Evolutionary conservation across 2,113 vertebrate genomes (phyloP), one percentile per base, ranked within the genome.

Genomic region (Eurypyga helias): DNA sequence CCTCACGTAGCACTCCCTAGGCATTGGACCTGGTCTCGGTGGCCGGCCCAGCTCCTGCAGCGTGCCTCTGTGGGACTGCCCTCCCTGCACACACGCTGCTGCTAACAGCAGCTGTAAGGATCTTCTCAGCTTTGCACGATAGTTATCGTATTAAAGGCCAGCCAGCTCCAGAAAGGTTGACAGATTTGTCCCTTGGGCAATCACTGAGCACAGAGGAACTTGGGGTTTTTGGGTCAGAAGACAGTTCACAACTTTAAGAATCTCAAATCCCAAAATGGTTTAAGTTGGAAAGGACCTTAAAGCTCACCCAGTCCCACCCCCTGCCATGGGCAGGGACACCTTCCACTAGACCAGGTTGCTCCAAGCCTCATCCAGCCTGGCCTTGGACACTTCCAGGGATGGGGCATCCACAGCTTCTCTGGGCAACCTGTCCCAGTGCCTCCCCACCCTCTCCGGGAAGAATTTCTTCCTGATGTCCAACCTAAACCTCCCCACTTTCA

Each of bases 1-100:
- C 26, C 75, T 19, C 43, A 55, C 5, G 0, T 0, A 1, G 2
- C 36, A 10, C 58, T 19, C 48, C 21, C 18, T 3, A 12, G 41
- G 15, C 49, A 17, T 29, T 1, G 2, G 38, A 10, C 10, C 48
- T 0, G 1, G 16, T 7, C 76, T 41, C 9, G 6, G 36, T 8
- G 43, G 17, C 64, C 38, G 1, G 0, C 31, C 9, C 1, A 1
- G 19, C 69, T 31, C 36, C 38, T 3, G 0, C 49, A 4, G 38
- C 0, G 38, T 17, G 48, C 48, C 2, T 4, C 9, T 7, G 0
- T 2, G 43, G 57, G 31, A 65, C 58, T 33, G 49, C 31, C 25
- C 48, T 16, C 65, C 26, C 83, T 33, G 5, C 5, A 0, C 51
- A 16, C 38, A 0, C 2, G 3, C 60, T 13, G 12, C 41, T 4